phyloP scores from a whole-genome alignment of 2,113 vertebrate genomes.

The Acanthochromis polyacanthus region DNA sequence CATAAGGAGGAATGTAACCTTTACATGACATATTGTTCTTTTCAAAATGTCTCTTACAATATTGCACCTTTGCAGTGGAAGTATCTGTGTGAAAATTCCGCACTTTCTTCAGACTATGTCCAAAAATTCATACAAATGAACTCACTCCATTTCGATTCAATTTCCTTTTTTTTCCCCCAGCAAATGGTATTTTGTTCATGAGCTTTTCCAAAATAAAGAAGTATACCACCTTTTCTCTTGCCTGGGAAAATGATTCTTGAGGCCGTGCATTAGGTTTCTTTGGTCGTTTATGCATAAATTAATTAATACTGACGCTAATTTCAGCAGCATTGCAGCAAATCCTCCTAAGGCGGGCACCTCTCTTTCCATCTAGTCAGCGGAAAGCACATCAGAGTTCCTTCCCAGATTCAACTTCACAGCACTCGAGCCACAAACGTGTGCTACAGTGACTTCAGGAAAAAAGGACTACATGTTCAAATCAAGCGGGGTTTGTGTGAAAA shows the following conservation, averaged over 20 bases:
- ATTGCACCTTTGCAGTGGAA: conserved; percentile 1
- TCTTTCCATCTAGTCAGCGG: conserved; percentile 76
- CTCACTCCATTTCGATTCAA: conserved; percentile 22
- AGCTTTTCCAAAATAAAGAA: conserved; percentile 40
- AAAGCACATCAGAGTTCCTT: conserved; percentile 63
- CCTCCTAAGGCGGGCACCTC: conserved; percentile 63
- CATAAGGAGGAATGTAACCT: conserved; percentile 31
- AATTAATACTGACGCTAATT: conserved; percentile 72
- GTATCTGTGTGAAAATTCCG: conserved; percentile 6
- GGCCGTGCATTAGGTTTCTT: conserved; percentile 53
- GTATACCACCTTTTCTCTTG: conserved; percentile 16
- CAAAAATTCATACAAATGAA: conserved; percentile 12
- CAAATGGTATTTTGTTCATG: conserved; percentile 42
- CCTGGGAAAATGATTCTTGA: conserved; percentile 32
- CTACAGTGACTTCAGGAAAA: conserved; percentile 48
- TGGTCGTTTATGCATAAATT: conserved; percentile 67
- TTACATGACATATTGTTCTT: conserved; percentile 26
- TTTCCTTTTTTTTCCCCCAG: conserved; percentile 9
- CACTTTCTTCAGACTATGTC: not conserved
- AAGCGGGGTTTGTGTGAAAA: conserved; percentile 50
- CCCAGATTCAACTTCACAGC: conserved; percentile 49
- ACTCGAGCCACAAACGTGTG: conserved; percentile 10
- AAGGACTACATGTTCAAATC: conserved; percentile 54
- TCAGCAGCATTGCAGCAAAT: conserved; percentile 66
- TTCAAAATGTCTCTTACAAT: conserved; percentile 21